Evolutionary conservation across 2,888 invertebrate species (phyloP).

Genomic region (Eledona agricola): DNA sequence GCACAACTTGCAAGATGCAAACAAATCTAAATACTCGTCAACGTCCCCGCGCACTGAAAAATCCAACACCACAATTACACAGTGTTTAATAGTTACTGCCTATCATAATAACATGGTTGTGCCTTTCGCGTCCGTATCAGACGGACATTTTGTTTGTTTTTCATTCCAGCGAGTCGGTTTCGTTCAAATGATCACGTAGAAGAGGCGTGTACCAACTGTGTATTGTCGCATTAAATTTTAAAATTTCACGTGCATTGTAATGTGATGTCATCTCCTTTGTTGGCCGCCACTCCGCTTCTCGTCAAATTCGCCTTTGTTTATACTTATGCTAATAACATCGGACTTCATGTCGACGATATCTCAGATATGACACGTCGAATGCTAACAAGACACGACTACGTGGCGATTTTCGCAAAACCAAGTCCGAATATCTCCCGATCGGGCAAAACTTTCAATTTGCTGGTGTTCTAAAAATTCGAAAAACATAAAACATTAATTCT

Average conservation of each 20-base stretch:
- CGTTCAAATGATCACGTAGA: conserved; percentile 37
- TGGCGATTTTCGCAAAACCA: conserved; percentile 10
- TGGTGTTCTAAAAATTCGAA: conserved; percentile 33
- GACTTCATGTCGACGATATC: conserved; percentile 6
- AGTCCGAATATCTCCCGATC: conserved; percentile 8
- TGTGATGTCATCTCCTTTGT: conserved; percentile 39
- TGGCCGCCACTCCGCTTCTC: conserved; percentile 22
- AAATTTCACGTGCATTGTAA: conserved; percentile 39
- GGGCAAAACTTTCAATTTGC: conserved; percentile 31
- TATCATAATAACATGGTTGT: conserved; percentile 34
- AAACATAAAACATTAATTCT: conserved; percentile 39
- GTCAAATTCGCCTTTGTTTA: conserved; percentile 31
- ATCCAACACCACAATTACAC: conserved; percentile 32
- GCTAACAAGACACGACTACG: conserved; percentile 13
- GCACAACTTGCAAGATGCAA: conserved; percentile 38
- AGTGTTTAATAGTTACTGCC: conserved; percentile 36
- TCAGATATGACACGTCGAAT: conserved; percentile 21
- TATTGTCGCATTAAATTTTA: conserved; percentile 42
- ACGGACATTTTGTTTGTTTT: conserved; percentile 35
- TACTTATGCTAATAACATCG: conserved; percentile 25
- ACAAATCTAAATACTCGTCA: conserved; percentile 32
- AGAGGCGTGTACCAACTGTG: conserved; percentile 38
- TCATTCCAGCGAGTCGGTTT: conserved; percentile 33
- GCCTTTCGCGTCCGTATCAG: conserved; percentile 26
- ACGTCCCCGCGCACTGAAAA: conserved; percentile 14